Conservation (phyloP, 2,113 vertebrate species). For the Calidris pugnax region DNA sequence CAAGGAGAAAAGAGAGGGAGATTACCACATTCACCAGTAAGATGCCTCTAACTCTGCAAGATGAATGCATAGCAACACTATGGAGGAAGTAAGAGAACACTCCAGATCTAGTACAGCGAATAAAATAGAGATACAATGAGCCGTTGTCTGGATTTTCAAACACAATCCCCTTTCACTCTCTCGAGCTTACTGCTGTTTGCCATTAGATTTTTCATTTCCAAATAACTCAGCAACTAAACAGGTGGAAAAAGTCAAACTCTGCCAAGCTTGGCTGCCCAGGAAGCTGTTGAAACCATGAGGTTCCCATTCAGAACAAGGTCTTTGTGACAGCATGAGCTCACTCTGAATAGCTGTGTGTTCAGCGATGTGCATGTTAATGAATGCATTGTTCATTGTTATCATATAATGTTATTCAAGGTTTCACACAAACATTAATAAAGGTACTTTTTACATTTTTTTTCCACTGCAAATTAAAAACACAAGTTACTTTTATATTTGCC, state of each 20-base stretch:
- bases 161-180: background rate
- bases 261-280: constrained; percentile 72
- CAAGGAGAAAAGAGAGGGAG: background rate
- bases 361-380: constrained; percentile 65
- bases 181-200: constrained; percentile 33
- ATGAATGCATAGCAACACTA: background rate
- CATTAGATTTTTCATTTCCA: constrained; percentile 61
- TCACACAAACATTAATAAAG: constrained; percentile 36
- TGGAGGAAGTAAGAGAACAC: background rate
- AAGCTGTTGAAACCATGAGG: constrained; percentile 69
- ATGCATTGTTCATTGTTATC: constrained; percentile 52
- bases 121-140: constrained; percentile 11
- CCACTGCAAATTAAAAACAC: background rate
- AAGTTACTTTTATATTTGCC: background rate
- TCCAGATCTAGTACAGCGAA: background rate
- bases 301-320: constrained; percentile 68
- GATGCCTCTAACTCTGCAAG: background rate
- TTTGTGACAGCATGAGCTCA: constrained; percentile 65
- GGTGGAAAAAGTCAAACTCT: constrained; percentile 72
- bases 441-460: background rate
- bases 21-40: background rate
- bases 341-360: constrained; percentile 63
- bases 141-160: constrained; percentile 31
- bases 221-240: constrained; percentile 67
- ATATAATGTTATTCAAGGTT: constrained; percentile 17